Evolutionary conservation across 2,888 invertebrate genomes (phyloP), one percentile per base, ranked within the genome.

Genomic region (Pandemis heparana): DNA sequence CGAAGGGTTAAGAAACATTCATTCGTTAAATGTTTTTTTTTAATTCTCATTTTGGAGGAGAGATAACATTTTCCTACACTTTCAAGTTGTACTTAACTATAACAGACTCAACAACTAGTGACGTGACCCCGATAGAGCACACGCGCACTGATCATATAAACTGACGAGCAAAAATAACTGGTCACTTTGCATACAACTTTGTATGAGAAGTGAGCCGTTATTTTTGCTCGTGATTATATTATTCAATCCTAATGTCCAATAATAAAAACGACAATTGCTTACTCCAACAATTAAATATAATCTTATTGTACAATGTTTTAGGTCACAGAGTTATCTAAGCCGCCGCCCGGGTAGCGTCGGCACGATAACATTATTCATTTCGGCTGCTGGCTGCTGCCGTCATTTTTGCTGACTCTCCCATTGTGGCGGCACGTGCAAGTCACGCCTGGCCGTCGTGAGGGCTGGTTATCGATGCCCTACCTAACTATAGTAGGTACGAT

Each of bases 401-500:
- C 59, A 64, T 76, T 77, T 81, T 79, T 80, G 80, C 79, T 75
- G 78, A 78, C 80, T 74, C 75, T 80, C 66, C 70, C 60, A 46
- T 48, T 71, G 53, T 60, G 56, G 60, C n/a, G 41, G 53, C 81
- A 78, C 82, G 82, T 80, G 82, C 71, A 59, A 69, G 71, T 75
- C 84, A 82, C 79, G 82, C 78, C 64, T 71, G 67, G 41, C 68
- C 62, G 61, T 73, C 82, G 82, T 83, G 82, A 61, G 70, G 51
- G 51, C 71, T 71, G 46, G 39, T 80, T 81, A 78, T 82, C 78
- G 76, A 80, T 79, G 78, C 76, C 71, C 78, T 77, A 76, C 75
- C 65, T 68, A 74, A 53, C 9, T 53, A 53, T 18, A 12, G 56
- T 53, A 53, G 64, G 59, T 69, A 62, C 66, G 60, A 67, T 68